Evolutionary conservation across 2,888 invertebrate species (phyloP).

Genomic region (Coelogynopora nodosa): DNA sequence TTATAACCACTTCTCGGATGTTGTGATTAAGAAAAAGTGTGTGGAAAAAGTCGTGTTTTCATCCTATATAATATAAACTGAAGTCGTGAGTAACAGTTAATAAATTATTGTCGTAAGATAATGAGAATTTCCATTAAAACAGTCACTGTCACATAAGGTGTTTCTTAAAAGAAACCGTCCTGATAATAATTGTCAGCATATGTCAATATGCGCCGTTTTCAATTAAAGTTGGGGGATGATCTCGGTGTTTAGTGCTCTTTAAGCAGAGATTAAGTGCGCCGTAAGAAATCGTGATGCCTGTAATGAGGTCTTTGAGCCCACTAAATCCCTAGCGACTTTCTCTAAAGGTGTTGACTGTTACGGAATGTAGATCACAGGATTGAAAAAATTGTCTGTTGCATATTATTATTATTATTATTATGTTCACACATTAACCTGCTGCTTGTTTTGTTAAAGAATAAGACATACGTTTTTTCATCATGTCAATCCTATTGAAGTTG

Average conservation of each 20-base stretch:
- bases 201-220: background rate
- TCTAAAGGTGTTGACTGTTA: background rate
- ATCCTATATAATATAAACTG: background rate
- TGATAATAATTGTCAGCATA: no score
- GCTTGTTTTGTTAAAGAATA: no score
- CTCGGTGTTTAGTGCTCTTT: background rate
- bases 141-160: no score
- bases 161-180: no score
- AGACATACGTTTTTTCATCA: no score
- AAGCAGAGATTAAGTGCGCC: constrained; percentile 27
- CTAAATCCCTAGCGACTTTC: background rate
- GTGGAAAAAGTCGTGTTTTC: background rate
- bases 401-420: no score
- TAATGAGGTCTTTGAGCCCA: background rate
- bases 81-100: background rate
- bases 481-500: no score
- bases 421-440: no score
- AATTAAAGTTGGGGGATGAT: background rate
- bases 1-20: background rate
- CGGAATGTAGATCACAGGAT: no score
- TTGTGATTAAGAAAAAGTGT: constrained; percentile 1
- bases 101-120: background rate
- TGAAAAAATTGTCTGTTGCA: no score
- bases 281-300: constrained; percentile 19
- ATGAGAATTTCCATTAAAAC: no score